Evolutionary conservation across 2,888 invertebrate genomes (phyloP).

Genomic region (Aquatica leii): DNA sequence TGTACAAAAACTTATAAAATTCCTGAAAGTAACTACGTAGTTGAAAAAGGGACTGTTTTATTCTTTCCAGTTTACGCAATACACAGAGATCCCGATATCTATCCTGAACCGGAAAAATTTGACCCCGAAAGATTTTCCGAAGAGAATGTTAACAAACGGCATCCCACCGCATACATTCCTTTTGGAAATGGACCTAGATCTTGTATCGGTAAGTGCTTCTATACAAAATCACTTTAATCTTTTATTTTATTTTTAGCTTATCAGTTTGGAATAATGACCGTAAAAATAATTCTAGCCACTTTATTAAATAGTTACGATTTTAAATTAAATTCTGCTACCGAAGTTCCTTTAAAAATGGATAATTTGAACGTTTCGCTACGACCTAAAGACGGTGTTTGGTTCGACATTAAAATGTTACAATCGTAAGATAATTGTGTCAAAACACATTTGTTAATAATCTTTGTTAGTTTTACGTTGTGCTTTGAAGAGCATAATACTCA

Average conservation of each 20-base stretch:
- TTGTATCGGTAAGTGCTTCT: conserved; percentile 61
- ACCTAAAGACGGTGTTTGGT: too few species aligned
- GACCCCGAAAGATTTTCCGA: conserved; percentile 16
- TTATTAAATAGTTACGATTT: too few species aligned
- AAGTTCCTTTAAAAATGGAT: too few species aligned
- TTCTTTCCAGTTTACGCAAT: conserved; percentile 41
- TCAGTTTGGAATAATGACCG: too few species aligned
- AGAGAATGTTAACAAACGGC: conserved; percentile 22
- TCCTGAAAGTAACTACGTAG: conserved; percentile 28
- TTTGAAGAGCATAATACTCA: too few species aligned
- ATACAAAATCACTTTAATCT: neutral
- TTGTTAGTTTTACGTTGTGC: too few species aligned
- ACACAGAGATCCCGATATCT: conserved; percentile 55
- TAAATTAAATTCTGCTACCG: too few species aligned
- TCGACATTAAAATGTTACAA: too few species aligned
- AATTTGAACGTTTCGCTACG: too few species aligned
- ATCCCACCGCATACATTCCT: conserved; percentile 63
- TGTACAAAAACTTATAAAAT: conserved; percentile 41
- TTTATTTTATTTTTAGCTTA: neutral
- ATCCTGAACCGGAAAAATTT: conserved; percentile 23
- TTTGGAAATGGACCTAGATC: conserved; percentile 68
- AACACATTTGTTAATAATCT: too few species aligned
- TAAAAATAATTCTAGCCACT: too few species aligned
- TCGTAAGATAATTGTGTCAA: too few species aligned
- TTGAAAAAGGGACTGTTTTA: conserved; percentile 47